These are phyloP conservation scores for Toxotes lorentzi DNA, from an alignment of 2,797 vertebrate genomes.

Conservation along the genomic window DNA sequence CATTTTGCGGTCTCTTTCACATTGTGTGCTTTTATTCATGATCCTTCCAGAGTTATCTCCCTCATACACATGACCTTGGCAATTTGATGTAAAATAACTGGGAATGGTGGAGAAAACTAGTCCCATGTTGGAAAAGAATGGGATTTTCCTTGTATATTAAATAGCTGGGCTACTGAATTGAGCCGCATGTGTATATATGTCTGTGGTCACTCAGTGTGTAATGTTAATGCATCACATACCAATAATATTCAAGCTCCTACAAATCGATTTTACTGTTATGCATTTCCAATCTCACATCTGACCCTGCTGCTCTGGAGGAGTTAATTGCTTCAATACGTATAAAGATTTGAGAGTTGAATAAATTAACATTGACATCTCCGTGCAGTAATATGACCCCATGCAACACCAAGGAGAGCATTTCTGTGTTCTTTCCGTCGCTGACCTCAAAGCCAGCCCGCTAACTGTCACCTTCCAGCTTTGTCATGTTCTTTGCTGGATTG, in stretches of 20 bases:
- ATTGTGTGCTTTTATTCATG: background rate
- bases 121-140: background rate
- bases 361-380: conserved; percentile 13
- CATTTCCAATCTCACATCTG: conserved; percentile 22
- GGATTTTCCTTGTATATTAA: background rate
- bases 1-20: background rate
- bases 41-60: too few species aligned
- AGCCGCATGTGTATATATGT: background rate
- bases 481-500: background rate
- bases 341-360: conserved; percentile 6
- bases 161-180: background rate
- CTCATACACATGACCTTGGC: background rate
- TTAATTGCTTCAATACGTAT: conserved; percentile 6
- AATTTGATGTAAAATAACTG: background rate
- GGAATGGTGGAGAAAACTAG: background rate
- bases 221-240: background rate
- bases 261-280: background rate
- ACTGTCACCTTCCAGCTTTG: background rate
- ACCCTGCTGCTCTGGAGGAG: background rate
- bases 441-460: background rate
- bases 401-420: background rate
- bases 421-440: background rate
- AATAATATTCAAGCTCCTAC: background rate
- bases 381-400: background rate
- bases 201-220: background rate